Conservation (phyloP, 2,113 vertebrate species). For the Eira barbara region DNA sequence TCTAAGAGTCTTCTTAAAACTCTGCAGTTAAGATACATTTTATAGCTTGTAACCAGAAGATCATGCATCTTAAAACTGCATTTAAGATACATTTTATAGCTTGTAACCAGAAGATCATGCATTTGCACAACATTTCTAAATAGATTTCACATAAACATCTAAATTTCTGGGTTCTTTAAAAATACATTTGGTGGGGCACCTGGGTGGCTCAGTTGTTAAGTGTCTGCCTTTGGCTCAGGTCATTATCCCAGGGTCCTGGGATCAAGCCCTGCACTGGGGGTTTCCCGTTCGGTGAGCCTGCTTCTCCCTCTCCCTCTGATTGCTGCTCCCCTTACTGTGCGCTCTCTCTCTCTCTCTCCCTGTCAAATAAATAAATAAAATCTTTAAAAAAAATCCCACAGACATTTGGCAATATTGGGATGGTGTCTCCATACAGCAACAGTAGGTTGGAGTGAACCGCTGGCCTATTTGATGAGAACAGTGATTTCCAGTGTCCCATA, state of each 20-base stretch:
- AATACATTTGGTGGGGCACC: not conserved
- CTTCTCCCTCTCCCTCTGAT: too few relatives aligned
- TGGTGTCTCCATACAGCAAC: not conserved
- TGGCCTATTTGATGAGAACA: too few relatives aligned
- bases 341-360: too few relatives aligned
- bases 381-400: not conserved
- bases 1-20: not conserved
- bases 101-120: not conserved
- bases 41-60: not conserved
- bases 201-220: too few relatives aligned
- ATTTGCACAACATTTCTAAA: not conserved
- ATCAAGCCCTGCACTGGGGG: too few relatives aligned
- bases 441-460: not conserved
- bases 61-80: not conserved
- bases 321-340: too few relatives aligned
- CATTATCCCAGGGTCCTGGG: too few relatives aligned
- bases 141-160: not conserved
- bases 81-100: not conserved
- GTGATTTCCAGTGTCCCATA: not conserved
- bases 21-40: not conserved
- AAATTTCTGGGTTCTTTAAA: not conserved
- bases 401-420: not conserved
- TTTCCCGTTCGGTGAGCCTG: too few relatives aligned
- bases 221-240: too few relatives aligned
- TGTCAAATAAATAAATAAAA: too few relatives aligned